Evolutionary conservation across 2,113 vertebrate genomes (phyloP).

Genomic region (Cyphomyrus discorhynchus): DNA sequence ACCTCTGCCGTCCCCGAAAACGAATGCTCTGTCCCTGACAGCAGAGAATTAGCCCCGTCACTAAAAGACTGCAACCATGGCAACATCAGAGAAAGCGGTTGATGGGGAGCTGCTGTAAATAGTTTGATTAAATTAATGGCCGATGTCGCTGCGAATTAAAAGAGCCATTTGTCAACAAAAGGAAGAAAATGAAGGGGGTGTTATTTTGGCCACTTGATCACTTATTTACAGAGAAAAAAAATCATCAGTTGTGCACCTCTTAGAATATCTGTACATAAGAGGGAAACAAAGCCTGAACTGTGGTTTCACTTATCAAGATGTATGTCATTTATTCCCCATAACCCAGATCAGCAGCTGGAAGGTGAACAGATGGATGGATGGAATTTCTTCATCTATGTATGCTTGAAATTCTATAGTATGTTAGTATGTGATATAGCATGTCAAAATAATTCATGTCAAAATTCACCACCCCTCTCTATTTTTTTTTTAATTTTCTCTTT

Average conservation of each 20-base stretch:
- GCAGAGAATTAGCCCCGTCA: background rate
- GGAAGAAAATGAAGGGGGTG: slow-evolving; percentile 15
- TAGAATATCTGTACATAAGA: background rate
- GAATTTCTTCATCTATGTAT: background rate
- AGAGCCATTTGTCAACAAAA: slow-evolving; percentile 60
- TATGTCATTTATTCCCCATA: background rate
- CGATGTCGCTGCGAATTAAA: slow-evolving; percentile 57
- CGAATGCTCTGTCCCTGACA: background rate
- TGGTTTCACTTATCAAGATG: background rate
- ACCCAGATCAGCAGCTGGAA: background rate
- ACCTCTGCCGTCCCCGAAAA: background rate
- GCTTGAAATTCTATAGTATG: background rate
- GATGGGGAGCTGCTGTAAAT: slow-evolving; percentile 61
- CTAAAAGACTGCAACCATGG: slow-evolving; percentile 33
- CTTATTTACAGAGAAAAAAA: background rate
- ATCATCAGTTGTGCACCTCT: background rate
- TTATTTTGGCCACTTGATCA: slow-evolving; percentile 22
- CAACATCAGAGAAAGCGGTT: slow-evolving; percentile 40
- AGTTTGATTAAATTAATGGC: slow-evolving; percentile 61
- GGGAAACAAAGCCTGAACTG: background rate
- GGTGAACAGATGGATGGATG: background rate
- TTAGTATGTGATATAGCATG: background rate
- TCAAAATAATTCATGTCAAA: background rate
- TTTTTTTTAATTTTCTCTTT: background rate
- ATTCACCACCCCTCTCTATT: background rate